Base-by-base conservation (phyloP, 2,797 vertebrate genomes). In the Austrolebias charrua region DNA sequence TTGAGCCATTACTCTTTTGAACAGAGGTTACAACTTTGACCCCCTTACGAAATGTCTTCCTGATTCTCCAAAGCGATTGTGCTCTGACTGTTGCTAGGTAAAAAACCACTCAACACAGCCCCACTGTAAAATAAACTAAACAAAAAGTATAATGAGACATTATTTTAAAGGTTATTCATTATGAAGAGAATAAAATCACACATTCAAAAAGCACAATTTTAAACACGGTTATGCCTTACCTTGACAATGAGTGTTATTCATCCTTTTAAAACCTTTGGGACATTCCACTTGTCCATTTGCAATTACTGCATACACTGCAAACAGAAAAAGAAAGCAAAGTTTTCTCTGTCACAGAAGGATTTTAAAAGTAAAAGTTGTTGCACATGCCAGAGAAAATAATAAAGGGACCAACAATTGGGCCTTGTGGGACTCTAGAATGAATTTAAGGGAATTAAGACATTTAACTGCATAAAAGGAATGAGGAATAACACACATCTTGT, bases 231-330 rank as follows among this genome's bases (percentile, higher is more conserved):
- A 54, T 24, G 19, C 48, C 92, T 92, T 94, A 98, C 96, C 96
- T 95, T 96, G 94, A 88, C 96, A 98, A 73, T 96, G 94, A 75
- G 93, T 95, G 59, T 74, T 61, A 76, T 98, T 98, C 86, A 95
- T 80, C 51, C 90, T 93, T 85, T 95, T 97, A 80, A 95, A 98
- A 9, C 96, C 96, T 69, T 91, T 93, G 64, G 95, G 91, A 87
- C 96, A 98, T 71, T 96, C 94, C 79, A 97, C 92, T 75, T 93
- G 95, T 76, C 95, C 95, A 10, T 97, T 95, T 60, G 94, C 92
- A 69, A 96, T 95, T 85, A 96, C 90, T 0, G 93, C 92, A 44
- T 89, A 93, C n/a, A 92, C 96, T 98, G 86, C 56, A 71, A 71
- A 87, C 59, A 78, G 51, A 78, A 63, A 68, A 47, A 71, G 46